Evolutionary conservation across 2,113 vertebrate genomes (phyloP).

Genomic region (Irena cyanogastra): DNA sequence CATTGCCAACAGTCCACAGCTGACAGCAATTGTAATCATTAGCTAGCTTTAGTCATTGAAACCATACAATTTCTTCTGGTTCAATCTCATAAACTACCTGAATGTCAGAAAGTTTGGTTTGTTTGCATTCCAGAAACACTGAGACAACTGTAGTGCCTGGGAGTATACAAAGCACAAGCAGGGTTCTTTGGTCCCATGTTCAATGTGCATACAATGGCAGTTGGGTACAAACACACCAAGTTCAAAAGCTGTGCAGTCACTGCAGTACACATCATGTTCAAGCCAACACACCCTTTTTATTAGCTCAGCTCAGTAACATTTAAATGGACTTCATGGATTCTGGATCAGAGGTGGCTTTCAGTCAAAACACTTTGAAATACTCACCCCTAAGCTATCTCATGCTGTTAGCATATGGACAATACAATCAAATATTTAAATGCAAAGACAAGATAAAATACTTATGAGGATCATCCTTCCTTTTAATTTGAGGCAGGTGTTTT

Average conservation of each 20-base stretch:
- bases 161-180: neutral
- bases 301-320: neutral
- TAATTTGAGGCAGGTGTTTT: neutral
- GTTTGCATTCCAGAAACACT: neutral
- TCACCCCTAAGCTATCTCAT: neutral
- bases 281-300: neutral
- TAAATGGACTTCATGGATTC: neutral
- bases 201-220: fast-evolving
- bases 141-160: neutral
- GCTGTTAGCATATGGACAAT: neutral
- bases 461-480: neutral
- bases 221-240: neutral
- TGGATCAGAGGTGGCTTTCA: neutral
- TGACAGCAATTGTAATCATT: neutral
- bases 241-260: neutral
- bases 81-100: neutral
- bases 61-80: neutral
- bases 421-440: neutral
- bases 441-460: neutral
- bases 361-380: neutral
- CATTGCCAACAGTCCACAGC: neutral
- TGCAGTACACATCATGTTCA: neutral
- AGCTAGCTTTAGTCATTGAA: neutral
- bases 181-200: neutral
- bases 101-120: neutral